These are phyloP conservation scores for Dreissena rostriformis DNA, from an alignment of 1,140 invertebrate species.

Conservation along the genomic window DNA sequence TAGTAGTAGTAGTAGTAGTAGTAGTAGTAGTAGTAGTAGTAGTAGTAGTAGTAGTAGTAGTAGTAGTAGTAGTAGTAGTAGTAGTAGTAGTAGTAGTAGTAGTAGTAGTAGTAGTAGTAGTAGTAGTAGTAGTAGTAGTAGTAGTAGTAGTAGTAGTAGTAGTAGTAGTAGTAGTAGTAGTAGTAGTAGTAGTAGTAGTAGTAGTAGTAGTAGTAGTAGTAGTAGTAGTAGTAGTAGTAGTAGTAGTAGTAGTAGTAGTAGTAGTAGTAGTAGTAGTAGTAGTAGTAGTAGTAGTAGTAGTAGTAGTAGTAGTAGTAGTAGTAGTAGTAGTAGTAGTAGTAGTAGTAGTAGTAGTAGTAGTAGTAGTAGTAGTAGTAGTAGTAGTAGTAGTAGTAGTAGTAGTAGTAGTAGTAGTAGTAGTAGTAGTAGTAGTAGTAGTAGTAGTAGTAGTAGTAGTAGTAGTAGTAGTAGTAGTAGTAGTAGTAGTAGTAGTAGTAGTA, in stretches of 20 bases:
- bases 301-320: not conserved
- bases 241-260: slow-evolving; percentile 6
- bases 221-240: not conserved
- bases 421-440: slow-evolving; percentile 6
- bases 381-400: slow-evolving; percentile 1
- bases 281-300: not conserved
- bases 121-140: slow-evolving; percentile 3
- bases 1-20: not conserved
- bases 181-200: slow-evolving; percentile 3
- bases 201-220: slow-evolving; percentile 2
- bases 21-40: slow-evolving; percentile 6
- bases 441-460: slow-evolving; percentile 6
- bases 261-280: not conserved
- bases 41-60: slow-evolving; percentile 6
- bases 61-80: slow-evolving; percentile 6
- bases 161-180: slow-evolving; percentile 6
- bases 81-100: slow-evolving; percentile 6
- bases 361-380: slow-evolving; percentile 3
- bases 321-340: slow-evolving; percentile 3
- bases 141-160: slow-evolving; percentile 6
- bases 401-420: slow-evolving; percentile 6
- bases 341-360: slow-evolving; percentile 3
- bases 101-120: slow-evolving; percentile 6
- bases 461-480: slow-evolving; percentile 6
- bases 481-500: slow-evolving; percentile 6